Percentiles rank a stretch among this genome's conserved stretches.
Conservation (phyloP, 2,113 vertebrate species). For the Channa maculata region DNA sequence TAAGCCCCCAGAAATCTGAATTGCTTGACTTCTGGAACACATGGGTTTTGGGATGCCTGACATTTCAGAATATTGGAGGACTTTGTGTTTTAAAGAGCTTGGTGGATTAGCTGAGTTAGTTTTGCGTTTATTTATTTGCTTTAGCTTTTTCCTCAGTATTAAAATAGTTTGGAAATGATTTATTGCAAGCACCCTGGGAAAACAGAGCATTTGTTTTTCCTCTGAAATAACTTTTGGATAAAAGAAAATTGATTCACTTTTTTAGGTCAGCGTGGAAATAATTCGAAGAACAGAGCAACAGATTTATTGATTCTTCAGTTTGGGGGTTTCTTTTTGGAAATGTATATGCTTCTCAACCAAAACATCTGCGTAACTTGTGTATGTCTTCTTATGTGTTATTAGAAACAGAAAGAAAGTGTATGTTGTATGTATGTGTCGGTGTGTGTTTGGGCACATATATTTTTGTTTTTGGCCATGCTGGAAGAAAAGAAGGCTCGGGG, state of each 20-base stretch:
- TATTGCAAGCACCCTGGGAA: not conserved
- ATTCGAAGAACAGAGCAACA: not conserved
- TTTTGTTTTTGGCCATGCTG: conserved; percentile 47
- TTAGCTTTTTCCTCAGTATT: not conserved
- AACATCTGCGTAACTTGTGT: not conserved
- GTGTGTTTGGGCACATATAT: not conserved
- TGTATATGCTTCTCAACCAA: not conserved
- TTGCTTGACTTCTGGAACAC: not conserved
- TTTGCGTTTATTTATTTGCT: not conserved
- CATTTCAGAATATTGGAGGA: not conserved
- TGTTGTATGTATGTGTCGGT: not conserved
- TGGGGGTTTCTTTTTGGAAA: not conserved
- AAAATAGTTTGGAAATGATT: not conserved
- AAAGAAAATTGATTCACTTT: not conserved
- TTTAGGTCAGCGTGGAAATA: not conserved
- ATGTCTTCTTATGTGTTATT: not conserved
- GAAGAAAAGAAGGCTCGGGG: conserved; percentile 44
- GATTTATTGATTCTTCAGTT: not conserved
- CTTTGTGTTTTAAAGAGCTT: not conserved
- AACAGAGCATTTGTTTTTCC: not conserved
- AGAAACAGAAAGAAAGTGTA: too few species aligned
- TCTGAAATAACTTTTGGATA: conserved; percentile 3
- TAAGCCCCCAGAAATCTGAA: conserved; percentile 4
- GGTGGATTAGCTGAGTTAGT: not conserved
- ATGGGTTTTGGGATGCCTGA: not conserved